Conservation (phyloP, 2,113 vertebrate species). For the Laterallus jamaicensis region DNA sequence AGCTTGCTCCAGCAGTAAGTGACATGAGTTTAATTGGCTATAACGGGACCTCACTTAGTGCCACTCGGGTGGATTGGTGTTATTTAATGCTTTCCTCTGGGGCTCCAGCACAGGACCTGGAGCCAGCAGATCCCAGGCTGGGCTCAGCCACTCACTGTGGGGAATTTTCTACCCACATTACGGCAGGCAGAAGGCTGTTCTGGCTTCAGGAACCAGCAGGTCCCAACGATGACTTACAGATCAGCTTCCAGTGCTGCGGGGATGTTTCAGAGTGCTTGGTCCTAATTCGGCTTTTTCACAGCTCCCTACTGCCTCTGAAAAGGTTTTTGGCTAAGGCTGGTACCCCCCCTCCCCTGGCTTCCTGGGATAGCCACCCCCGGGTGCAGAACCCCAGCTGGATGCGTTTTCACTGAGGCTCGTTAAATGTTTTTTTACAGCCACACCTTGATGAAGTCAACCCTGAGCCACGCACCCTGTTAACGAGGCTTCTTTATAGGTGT, state of each 20-base stretch:
- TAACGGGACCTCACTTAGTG: not conserved
- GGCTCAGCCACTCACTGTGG: not conserved
- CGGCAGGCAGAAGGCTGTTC: no score
- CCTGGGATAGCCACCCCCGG: not conserved
- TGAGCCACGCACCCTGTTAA: not conserved
- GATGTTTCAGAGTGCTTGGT: not conserved
- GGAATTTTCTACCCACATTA: not conserved
- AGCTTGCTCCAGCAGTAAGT: not conserved
- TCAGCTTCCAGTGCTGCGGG: not conserved
- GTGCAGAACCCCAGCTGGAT: not conserved
- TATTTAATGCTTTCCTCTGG: not conserved
- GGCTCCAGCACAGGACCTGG: not conserved
- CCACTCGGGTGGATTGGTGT: not conserved
- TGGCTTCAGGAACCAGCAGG: not conserved
- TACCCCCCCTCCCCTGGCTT: not conserved
- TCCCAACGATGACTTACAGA: not conserved
- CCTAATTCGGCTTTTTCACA: not conserved
- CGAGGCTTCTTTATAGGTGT: not conserved
- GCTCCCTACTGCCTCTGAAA: not conserved
- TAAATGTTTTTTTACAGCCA: constrained; percentile 2
- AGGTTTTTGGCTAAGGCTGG: not conserved
- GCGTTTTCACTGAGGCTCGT: not conserved
- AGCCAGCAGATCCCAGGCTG: not conserved
- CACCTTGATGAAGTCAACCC: constrained; percentile 36
- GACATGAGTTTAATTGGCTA: not conserved